Evolutionary conservation across 2,797 vertebrate genomes (phyloP), one percentile per base, ranked within the genome.

Genomic region (Pipistrellus pipistrellus): DNA sequence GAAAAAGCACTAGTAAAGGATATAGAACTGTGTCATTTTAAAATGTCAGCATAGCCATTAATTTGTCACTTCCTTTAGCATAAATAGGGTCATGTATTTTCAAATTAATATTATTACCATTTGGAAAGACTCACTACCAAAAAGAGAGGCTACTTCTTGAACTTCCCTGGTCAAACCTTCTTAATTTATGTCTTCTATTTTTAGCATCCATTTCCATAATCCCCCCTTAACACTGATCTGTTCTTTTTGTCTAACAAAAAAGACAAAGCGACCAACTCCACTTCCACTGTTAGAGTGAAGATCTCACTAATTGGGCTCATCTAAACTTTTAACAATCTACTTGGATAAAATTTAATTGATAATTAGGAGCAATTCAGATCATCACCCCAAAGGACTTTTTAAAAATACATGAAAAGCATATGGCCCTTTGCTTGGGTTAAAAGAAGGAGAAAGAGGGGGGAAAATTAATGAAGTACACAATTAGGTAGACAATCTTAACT

Each of bases 271-370:
- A 97, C 91, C 95, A 96, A 97, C 90, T 88, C 96, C 93, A 95
- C 84, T 96, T 92, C 93, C 97, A 84, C 57, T 93, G 91, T 95
- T 89, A 96, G 96, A 97, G 66, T 88, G 86, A 51, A 53, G 41
- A 97, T 97, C 95, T 95, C 96, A 91, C 66, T 98, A 98, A 97
- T 97, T 98, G 93, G 91, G 75, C 97, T 97, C 89, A 96, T 97
- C 96, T 98, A 96, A 97, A 98, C 85, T 97, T 97, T 97, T 97
- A 97, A 97, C 94, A 97, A 90, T 97, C 91, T 96, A 96, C 95
- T 96, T 87, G 88, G 80, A 97, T 94, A 97, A 98, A 97, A 97
- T 94, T 97, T 98, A 98, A 98, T 98, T 98, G 97, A 98, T 98
- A 98, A 98, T 98, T 98, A 98, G 97, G 88, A 97, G 86, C 83